Evolutionary conservation across 2,888 invertebrate species (phyloP).

Genomic region (Schizaphis graminum): DNA sequence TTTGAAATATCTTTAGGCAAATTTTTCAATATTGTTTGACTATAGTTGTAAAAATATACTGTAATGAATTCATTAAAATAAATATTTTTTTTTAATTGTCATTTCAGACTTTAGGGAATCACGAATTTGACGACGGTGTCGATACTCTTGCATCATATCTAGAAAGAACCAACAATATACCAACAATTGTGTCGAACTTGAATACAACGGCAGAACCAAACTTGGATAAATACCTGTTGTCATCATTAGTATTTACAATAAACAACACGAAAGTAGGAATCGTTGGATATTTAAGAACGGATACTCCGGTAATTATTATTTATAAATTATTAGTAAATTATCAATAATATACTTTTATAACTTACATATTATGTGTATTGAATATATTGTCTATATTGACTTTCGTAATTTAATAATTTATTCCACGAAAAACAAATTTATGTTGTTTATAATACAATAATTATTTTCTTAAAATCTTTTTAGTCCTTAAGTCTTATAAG

Average conservation of each 20-base stretch:
- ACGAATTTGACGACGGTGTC: constrained; percentile 90
- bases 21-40: neutral
- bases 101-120: constrained; percentile 89
- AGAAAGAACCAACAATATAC: constrained; percentile 74
- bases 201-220: constrained; percentile 78
- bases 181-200: constrained; percentile 84
- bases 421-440: neutral
- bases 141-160: constrained; percentile 83
- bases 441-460: neutral
- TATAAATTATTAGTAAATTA: neutral
- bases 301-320: constrained; percentile 75
- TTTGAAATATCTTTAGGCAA: neutral
- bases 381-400: neutral
- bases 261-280: constrained; percentile 79
- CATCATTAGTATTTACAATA: constrained; percentile 34
- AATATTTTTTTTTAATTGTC: neutral
- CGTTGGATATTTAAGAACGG: constrained; percentile 88
- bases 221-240: constrained; percentile 70
- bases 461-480: neutral
- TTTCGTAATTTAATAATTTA: neutral
- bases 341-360: neutral
- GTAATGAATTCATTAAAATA: neutral
- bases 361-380: neutral
- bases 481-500: neutral
- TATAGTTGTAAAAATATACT: neutral